Conservation (phyloP, 30 jellyfish, hydroid and myxozoan genomes). For the Aurelia sp. region DNA sequence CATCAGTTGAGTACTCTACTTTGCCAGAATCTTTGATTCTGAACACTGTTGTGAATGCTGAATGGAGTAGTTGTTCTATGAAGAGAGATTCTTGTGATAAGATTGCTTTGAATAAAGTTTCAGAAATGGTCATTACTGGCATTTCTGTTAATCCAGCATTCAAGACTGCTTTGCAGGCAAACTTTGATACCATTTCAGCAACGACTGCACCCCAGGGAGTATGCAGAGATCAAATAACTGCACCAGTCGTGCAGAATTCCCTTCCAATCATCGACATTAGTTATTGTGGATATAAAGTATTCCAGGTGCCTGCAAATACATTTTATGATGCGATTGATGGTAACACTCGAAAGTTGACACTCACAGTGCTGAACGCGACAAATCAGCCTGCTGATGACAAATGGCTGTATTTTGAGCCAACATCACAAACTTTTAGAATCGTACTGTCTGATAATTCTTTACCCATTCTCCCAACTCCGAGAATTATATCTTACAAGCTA, state of each 20-base stretch:
- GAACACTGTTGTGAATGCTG: slow-evolving; percentile 39
- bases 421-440: slow-evolving; percentile 46
- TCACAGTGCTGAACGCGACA: slow-evolving; percentile 52
- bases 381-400: slow-evolving; percentile 35
- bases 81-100: slow-evolving; percentile 61
- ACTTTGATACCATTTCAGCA: slow-evolving; percentile 23
- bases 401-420: slow-evolving; percentile 65
- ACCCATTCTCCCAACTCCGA: slow-evolving; percentile 18
- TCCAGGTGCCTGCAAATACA: slow-evolving; percentile 77
- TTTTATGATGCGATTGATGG: slow-evolving; percentile 89
- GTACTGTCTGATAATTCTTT: slow-evolving; percentile 32
- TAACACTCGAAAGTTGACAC: slow-evolving; percentile 54
- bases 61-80: slow-evolving; percentile 79
- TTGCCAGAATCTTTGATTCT: slow-evolving; percentile 33
- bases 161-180: slow-evolving; percentile 45
- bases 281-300: slow-evolving; percentile 72
- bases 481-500: slow-evolving; percentile 22
- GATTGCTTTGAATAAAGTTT: background rate
- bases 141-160: slow-evolving; percentile 50
- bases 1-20: slow-evolving; percentile 54
- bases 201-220: slow-evolving; percentile 37
- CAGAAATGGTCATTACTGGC: slow-evolving; percentile 23
- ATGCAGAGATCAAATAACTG: slow-evolving; percentile 56
- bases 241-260: slow-evolving; percentile 83
- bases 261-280: slow-evolving; percentile 56